Conservation (phyloP, 2,113 vertebrate genomes). For the Neolamprologus brichardi region DNA sequence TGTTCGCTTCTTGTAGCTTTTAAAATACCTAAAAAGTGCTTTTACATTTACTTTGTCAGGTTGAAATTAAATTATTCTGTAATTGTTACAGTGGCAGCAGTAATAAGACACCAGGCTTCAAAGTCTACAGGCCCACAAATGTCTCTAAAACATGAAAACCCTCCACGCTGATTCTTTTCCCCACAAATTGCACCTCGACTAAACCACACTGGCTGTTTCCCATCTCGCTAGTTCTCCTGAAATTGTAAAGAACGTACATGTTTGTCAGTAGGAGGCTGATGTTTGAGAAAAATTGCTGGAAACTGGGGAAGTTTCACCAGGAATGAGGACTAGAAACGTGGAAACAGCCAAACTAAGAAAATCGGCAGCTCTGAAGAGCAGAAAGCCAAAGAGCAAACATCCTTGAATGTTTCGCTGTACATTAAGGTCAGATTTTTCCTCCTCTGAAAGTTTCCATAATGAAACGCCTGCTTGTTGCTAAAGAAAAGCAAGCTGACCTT, state of each 20-base stretch:
- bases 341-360: not conserved
- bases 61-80: not conserved
- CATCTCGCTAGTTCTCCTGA: accelerated
- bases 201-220: accelerated
- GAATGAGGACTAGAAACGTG: not conserved
- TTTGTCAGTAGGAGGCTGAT: not conserved
- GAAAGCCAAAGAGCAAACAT: accelerated
- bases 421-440: not conserved
- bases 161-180: accelerated
- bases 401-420: not conserved
- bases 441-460: not conserved
- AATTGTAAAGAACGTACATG: not conserved
- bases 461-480: not conserved
- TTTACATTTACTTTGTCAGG: not conserved
- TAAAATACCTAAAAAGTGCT: accelerated
- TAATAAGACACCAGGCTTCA: not conserved
- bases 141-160: not conserved
- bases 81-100: accelerated
- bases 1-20: accelerated
- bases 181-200: not conserved
- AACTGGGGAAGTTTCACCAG: not conserved
- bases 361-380: not conserved
- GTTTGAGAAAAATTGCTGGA: not conserved
- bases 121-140: accelerated
- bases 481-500: not conserved